These are phyloP conservation scores for Bombus polaris DNA, from an alignment of 1,140 invertebrate species.

Conservation along the genomic window DNA sequence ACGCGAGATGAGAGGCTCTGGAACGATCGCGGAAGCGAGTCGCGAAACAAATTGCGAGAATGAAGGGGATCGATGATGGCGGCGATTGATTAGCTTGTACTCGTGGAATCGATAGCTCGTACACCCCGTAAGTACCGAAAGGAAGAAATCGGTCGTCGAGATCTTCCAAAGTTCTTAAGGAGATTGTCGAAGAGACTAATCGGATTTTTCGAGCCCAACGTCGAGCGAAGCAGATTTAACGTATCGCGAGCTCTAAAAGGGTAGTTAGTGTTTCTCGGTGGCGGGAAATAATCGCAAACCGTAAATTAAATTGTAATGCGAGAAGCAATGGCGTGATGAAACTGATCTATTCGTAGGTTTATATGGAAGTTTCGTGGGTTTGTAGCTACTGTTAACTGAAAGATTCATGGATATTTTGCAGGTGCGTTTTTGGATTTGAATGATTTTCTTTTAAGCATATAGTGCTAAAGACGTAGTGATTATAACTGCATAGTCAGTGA, in stretches of 20 bases:
- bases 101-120: neutral
- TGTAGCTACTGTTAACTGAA: too few relatives aligned
- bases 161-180: slow-evolving; percentile 1
- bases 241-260: neutral
- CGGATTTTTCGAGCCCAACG: slow-evolving; percentile 23
- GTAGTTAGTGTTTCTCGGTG: neutral
- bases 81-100: slow-evolving; percentile 29
- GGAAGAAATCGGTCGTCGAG: neutral
- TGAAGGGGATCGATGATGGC: slow-evolving; percentile 16
- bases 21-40: slow-evolving; percentile 15
- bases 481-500: neutral
- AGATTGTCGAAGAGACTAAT: slow-evolving; percentile 31
- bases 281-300: neutral
- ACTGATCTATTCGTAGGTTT: too few relatives aligned
- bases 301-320: neutral
- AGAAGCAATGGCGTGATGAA: neutral
- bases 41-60: slow-evolving; percentile 47
- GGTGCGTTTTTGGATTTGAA: neutral
- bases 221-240: slow-evolving; percentile 1
- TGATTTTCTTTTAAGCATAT: too few relatives aligned
- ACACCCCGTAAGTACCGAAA: neutral
- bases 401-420: too few relatives aligned
- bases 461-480: too few relatives aligned
- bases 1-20: neutral
- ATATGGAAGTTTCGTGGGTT: too few relatives aligned